A percentile compares a stretch with the other conserved stretches of the same genome.
Conservation (phyloP, 2,113 vertebrate genomes). For the Chrysochloris asiatica region DNA sequence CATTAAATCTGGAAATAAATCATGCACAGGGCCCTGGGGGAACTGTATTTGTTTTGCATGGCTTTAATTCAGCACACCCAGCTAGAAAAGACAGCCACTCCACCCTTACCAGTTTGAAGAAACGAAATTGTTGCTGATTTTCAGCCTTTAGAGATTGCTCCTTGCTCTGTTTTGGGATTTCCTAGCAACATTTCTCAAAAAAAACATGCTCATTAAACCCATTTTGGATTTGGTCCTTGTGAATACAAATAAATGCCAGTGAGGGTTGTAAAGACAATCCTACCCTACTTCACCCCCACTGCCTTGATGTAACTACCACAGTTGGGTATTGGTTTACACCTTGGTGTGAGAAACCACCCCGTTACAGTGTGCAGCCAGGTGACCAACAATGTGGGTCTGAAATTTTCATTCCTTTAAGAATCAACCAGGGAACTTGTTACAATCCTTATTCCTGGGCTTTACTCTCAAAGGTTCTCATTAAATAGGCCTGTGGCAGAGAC, state of each 20-base stretch:
- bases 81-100: not conserved
- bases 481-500: not conserved
- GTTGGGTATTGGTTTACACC: not conserved
- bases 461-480: not conserved
- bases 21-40: slow-evolving; percentile 50
- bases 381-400: not conserved
- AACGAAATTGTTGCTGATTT: slow-evolving; percentile 59
- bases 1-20: slow-evolving; percentile 71
- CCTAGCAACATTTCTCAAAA: not conserved
- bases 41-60: slow-evolving; percentile 53
- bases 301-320: not conserved
- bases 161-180: slow-evolving; percentile 16
- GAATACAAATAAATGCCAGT: not conserved
- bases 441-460: not conserved
- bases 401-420: not conserved
- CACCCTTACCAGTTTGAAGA: slow-evolving; percentile 3
- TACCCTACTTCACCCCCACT: no score
- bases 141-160: slow-evolving; percentile 54
- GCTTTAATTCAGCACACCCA: slow-evolving; percentile 59
- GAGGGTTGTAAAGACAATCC: not conserved
- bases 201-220: slow-evolving; percentile 13
- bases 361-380: not conserved
- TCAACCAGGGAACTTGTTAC: not conserved
- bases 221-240: slow-evolving; percentile 47
- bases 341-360: no score